Percentiles rank a stretch among this genome's conserved stretches.
phyloP scores from a whole-genome alignment of 1,140 invertebrate genomes.

The Temnothorax curvispinosus region DNA sequence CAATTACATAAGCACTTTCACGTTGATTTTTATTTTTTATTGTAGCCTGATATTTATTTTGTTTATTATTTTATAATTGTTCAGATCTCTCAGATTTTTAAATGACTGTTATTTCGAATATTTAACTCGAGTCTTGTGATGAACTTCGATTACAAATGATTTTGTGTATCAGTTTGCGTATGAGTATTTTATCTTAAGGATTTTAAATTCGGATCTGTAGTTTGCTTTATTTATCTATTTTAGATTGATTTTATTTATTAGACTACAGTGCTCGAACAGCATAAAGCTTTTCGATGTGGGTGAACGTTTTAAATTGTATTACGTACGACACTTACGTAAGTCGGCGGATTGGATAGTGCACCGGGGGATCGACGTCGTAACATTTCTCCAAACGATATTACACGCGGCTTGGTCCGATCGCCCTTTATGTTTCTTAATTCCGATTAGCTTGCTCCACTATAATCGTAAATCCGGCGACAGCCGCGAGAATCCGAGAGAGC shows the following conservation, averaged over 20 bases:
- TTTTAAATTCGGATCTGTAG: background rate
- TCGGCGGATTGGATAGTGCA: background rate
- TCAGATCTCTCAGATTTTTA: background rate
- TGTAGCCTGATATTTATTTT: background rate
- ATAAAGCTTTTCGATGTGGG: background rate
- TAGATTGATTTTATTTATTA: background rate
- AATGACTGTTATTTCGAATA: background rate
- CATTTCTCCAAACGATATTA: slow-evolving; percentile 32
- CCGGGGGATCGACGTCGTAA: background rate
- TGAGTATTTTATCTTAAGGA: background rate
- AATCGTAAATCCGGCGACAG: slow-evolving; percentile 70
- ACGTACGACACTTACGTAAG: slow-evolving; percentile 25
- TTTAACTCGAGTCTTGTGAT: background rate
- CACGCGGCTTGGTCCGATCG: background rate
- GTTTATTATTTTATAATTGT: background rate
- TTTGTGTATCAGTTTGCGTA: background rate
- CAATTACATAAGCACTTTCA: slow-evolving; percentile 6
- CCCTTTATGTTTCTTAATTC: slow-evolving; percentile 66
- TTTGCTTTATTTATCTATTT: background rate
- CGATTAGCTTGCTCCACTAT: slow-evolving; percentile 69
- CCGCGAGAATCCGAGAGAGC: slow-evolving; percentile 37
- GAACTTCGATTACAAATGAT: background rate
- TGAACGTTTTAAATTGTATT: slow-evolving; percentile 10
- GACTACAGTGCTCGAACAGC: background rate
- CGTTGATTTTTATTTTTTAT: background rate